phyloP scores from a whole-genome alignment of 2,113 vertebrate species.

The Prionailurus viverrinus region DNA sequence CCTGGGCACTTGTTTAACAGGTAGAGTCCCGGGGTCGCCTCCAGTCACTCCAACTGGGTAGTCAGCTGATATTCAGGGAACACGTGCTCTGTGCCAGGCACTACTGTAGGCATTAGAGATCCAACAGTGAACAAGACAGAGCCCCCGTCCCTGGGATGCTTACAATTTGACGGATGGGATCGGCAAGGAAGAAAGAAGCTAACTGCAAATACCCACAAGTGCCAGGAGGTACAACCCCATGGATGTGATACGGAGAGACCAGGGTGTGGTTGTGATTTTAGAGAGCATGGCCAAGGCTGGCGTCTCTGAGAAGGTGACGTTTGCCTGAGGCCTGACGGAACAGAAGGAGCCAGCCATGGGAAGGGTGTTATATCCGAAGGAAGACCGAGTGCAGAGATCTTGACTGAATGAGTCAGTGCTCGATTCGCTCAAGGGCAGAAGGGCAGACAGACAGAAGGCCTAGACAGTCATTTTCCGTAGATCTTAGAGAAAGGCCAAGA shows the following conservation, averaged over 20 bases:
- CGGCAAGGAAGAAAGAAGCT: background rate
- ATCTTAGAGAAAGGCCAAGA: background rate
- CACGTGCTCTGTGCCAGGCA: background rate
- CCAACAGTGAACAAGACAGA: background rate
- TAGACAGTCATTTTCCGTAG: background rate
- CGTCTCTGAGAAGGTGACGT: background rate
- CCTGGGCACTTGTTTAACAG: background rate
- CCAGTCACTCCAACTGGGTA: background rate
- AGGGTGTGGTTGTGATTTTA: background rate
- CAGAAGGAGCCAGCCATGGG: background rate
- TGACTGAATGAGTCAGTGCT: background rate
- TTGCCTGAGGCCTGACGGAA: background rate
- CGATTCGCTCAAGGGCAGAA: background rate
- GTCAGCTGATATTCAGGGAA: background rate
- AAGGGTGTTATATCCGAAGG: background rate
- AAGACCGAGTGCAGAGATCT: background rate
- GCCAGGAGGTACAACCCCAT: background rate
- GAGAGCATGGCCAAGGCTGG: background rate
- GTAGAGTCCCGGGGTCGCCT: background rate
- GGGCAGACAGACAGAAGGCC: background rate
- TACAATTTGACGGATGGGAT: background rate
- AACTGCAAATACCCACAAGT: background rate
- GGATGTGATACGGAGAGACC: background rate
- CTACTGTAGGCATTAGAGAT: background rate
- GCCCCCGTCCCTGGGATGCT: background rate